A percentile compares a stretch with the other conserved stretches of the same genome.
phyloP scores from a whole-genome alignment of 2,113 vertebrate genomes.

The Parotia lawesii region DNA sequence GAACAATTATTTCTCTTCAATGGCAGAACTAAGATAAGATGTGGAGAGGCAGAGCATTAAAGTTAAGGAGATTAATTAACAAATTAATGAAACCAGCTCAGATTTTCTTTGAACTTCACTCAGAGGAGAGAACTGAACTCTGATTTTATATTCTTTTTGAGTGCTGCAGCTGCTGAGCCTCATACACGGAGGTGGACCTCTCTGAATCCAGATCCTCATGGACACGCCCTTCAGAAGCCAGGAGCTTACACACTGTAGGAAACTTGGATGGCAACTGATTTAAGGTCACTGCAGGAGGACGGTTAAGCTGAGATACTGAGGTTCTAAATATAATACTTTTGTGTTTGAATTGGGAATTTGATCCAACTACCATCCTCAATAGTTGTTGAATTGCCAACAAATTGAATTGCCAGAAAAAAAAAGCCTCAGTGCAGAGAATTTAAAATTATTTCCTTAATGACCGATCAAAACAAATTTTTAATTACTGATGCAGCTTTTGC shows the following conservation, averaged over 20 bases:
- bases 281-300: neutral
- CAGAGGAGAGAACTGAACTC: neutral
- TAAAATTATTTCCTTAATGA: neutral
- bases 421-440: neutral
- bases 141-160: neutral
- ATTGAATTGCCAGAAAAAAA: neutral
- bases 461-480: neutral
- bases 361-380: neutral
- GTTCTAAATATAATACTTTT: neutral
- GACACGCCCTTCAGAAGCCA: neutral
- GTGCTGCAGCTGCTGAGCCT: neutral
- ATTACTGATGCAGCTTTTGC: neutral
- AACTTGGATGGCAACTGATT: neutral
- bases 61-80: neutral
- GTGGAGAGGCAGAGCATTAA: neutral
- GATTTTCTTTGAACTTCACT: neutral
- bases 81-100: neutral
- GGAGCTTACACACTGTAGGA: neutral
- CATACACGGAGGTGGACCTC: fast-evolving
- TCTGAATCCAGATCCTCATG: neutral
- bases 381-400: neutral
- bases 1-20: neutral
- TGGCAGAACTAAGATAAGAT: neutral
- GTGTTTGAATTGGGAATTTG: neutral
- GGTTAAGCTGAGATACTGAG: neutral